Conservation (phyloP, 2,888 invertebrate genomes). For the Pseudeuparius sepicola region DNA sequence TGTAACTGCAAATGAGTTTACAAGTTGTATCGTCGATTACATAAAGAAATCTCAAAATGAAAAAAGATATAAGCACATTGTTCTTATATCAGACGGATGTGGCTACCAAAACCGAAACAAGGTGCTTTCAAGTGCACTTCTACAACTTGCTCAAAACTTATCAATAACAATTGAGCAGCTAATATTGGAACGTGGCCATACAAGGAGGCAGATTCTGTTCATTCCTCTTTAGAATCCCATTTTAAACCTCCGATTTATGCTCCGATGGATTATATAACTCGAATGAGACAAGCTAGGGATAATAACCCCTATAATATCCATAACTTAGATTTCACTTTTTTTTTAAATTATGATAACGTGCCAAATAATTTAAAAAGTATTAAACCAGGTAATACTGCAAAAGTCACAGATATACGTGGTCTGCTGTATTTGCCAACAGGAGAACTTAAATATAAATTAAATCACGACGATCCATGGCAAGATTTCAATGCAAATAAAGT, state of each 20-base stretch:
- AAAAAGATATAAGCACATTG: too few relatives aligned
- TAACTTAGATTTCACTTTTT: background rate
- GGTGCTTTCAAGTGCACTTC: too few relatives aligned
- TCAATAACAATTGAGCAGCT: too few relatives aligned
- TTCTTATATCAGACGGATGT: too few relatives aligned
- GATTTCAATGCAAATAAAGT: too few relatives aligned
- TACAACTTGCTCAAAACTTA: too few relatives aligned
- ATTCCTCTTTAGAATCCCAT: conserved; percentile 3
- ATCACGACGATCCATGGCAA: conserved; percentile 1
- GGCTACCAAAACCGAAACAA: too few relatives aligned
- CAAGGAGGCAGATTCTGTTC: conserved; percentile 4
- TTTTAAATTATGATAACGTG: conserved; percentile 3
- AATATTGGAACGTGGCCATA: too few relatives aligned
- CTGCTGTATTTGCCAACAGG: conserved; percentile 1
- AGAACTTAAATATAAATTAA: background rate
- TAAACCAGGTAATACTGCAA: background rate
- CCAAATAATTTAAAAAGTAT: background rate
- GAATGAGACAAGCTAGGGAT: conserved; percentile 1
- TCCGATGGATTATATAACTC: conserved; percentile 1
- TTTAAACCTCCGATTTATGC: conserved; percentile 5
- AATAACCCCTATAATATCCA: conserved; percentile 4
- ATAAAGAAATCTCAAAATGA: too few relatives aligned
- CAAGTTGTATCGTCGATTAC: too few relatives aligned
- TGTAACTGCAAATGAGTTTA: too few relatives aligned
- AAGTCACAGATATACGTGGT: conserved; percentile 3